phyloP scores from a whole-genome alignment of 2,113 vertebrate genomes.

The Silurus asotus region DNA sequence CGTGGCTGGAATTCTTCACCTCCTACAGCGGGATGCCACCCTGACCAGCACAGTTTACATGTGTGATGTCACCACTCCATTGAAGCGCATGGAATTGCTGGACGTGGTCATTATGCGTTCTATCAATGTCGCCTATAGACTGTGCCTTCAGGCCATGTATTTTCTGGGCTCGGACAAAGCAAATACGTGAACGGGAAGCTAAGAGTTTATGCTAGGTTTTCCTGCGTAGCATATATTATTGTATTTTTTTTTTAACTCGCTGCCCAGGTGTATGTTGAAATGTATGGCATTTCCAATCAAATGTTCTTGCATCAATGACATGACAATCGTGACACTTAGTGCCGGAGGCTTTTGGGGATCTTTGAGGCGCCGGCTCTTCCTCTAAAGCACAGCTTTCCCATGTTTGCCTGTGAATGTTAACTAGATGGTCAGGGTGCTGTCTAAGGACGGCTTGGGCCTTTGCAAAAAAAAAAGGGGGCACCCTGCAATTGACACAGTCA shows the following conservation, averaged over 20 bases:
- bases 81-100: conserved; percentile 51
- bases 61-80: conserved; percentile 65
- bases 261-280: neutral
- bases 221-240: neutral
- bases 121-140: conserved; percentile 38
- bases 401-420: conserved; percentile 88
- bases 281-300: neutral
- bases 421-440: conserved; percentile 76
- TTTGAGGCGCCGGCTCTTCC: conserved; percentile 34
- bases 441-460: conserved; percentile 79
- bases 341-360: conserved; percentile 10
- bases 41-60: conserved; percentile 63
- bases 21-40: conserved; percentile 71
- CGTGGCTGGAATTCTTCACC: conserved; percentile 76
- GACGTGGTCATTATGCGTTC: conserved; percentile 38
- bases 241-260: neutral
- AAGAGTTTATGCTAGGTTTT: conserved; percentile 19
- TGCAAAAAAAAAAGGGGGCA: conserved; percentile 72
- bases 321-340: conserved; percentile 19
- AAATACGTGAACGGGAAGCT: conserved; percentile 43
- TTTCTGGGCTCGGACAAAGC: conserved; percentile 47
- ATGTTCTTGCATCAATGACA: neutral
- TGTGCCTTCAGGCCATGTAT: conserved; percentile 43
- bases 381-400: conserved; percentile 51
- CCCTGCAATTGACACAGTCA: conserved; percentile 90